Evolutionary conservation across 2,888 invertebrate species (phyloP), one percentile per base, ranked within the genome.

Genomic region (Neoaliturus tenellus): DNA sequence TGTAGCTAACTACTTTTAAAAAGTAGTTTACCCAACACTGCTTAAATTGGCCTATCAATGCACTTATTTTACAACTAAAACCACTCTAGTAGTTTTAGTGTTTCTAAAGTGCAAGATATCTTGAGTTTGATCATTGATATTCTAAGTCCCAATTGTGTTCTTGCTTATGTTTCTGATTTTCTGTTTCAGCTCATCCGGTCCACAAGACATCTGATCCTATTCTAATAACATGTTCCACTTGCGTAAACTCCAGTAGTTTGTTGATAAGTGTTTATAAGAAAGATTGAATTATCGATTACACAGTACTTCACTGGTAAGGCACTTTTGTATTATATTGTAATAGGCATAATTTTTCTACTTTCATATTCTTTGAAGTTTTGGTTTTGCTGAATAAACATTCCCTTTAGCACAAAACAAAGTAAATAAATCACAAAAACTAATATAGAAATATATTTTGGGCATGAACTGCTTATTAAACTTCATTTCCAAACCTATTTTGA

Each of bases 141-240:
- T n/a, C n/a, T n/a, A n/a, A n/a, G n/a, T n/a, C n/a, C n/a, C n/a
- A n/a, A n/a, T n/a, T n/a, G n/a, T n/a, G n/a, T n/a, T n/a, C n/a
- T n/a, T n/a, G n/a, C n/a, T n/a, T n/a, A n/a, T n/a, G n/a, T 62
- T 23, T 62, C 62, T 62, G 10, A 5, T 4, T 78, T n/a, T 78
- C 20, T 48, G 75, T 78, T 78, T 51, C 78, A 78, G 78, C 35
- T 44, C 55, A 14, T 55, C 78, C 1, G 55, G 78, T 35, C 12
- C 78, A 33, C 78, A 78, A 55, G 78, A 78, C 28, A 35, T 51
- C 20, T 78, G 48, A 71, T 71, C 31, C 17, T 3, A 23, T 6
- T 62, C 28, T 28, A 28, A 28, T 28, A 28, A 28, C 1, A 17
- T 17, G 31, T 3, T 62, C 62, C 31, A 28, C 14, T n/a, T 31